Evolutionary conservation across 2,113 vertebrate species (phyloP), one percentile per base, ranked within the genome.

Genomic region (Tenrec ecaudatus): DNA sequence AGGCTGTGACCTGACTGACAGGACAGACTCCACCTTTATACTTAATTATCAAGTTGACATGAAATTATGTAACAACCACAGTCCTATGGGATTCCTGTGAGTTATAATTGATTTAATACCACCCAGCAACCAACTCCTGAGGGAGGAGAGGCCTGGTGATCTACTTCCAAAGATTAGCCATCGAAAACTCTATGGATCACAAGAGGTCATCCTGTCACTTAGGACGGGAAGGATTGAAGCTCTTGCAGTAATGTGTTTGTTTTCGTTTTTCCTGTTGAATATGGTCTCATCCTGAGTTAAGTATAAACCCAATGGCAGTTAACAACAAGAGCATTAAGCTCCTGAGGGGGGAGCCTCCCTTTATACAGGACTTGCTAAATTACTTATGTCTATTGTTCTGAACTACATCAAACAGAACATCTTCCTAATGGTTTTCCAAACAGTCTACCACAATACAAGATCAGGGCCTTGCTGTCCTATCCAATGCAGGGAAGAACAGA

Each of bases 361-460:
- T 1, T 15, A 29, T 1, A 5, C 76, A 38, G 75, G n/a, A 77
- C 76, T 81, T 47, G 25, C 9, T 68, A 33, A 33, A 53, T 47
- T 53, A 29, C 47, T 66, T 43, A 47, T 20, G 73, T 6, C 84
- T 16, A 22, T 22, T 5, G 43, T 47, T 47, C 43, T 47, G 43
- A 47, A 47, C 43, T 47, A 47, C 10, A 10, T 47, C 43, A 47
- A 47, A 47, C 43, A 10, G 22, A 83, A 69, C 33, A 40, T 31
- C 69, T 87, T 81, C 40, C 2, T 19, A 14, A 40, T 4, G 6
- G 15, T 53, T 6, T 36, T 82, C n/a, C 29, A 23, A 29, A 38
- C 0, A 8, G 58, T 43, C 75, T 33, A 17, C 57, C 0, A 0
- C 22, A 53, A 25, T 0, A 0, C 9, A 53, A 22, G 33, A n/a